Base-by-base conservation (phyloP, 1,140 invertebrate species). In the Diorhabda carinulata region DNA sequence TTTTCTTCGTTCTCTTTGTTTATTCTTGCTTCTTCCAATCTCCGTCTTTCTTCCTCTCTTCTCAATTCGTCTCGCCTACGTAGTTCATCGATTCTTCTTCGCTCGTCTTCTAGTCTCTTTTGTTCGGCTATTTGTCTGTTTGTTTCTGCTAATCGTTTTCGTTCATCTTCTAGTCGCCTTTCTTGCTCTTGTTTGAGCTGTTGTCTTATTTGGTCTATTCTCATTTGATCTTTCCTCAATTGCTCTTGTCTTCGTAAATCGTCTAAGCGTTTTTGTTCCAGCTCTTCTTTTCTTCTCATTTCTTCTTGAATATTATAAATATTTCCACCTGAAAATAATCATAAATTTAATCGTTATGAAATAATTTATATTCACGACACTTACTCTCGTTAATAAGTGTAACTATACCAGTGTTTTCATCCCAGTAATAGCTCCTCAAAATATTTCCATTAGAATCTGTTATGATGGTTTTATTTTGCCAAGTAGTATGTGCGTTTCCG, bases 381-480 rank as follows among this genome's bases (percentile, higher is more conserved):
- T 60, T 42, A 60, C 58, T 5, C 25, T 42, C 58, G 10, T 10
- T 25, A 10, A 60, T 60, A 9, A 10, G 58, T 60, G 5, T 44
- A 8, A 8, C 7, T 64, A 60, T 7, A 10, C 43, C 60, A 58
- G 57, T 64, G 41, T 72, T 64, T 40, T 72, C 68, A 8, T 65
- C 61, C 8, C 63, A 72, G 57, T 72, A 72, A 47, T 43, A 69
- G 10, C 66, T 76, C 10, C 66, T 74, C 0, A 76, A 8, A 44
- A 76, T 70, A 45, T 73, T 73, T n/a, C 72, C 74, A 6, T 43
- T 61, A 3, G 63, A 64, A 60, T 76, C 74, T 58, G 58, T 71
- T 3, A 76, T 65, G 7, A 68, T 72, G 4, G 74, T 76, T 5
- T 70, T 71, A 52, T 76, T 76, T 6, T 66, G 63, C 69, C 70